phyloP scores from a whole-genome alignment of 2,113 vertebrate species.

The Enhydra lutris region DNA sequence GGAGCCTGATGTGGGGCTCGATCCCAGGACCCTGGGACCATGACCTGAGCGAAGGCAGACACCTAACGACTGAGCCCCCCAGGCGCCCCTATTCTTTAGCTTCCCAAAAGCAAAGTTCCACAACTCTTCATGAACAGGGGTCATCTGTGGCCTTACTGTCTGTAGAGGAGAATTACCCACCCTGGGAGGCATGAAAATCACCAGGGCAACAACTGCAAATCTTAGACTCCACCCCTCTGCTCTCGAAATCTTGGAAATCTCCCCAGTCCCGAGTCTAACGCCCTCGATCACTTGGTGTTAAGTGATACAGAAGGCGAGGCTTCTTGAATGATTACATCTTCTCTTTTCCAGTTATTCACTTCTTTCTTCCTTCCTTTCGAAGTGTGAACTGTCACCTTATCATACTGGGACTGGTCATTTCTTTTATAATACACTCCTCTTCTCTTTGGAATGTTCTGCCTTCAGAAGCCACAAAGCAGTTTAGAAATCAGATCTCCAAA shows the following conservation, averaged over 20 bases:
- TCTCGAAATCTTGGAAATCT: not conserved
- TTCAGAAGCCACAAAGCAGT: slow-evolving; percentile 14
- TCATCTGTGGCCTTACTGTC: not conserved
- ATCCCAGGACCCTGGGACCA: too few relatives aligned
- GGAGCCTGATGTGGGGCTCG: too few relatives aligned
- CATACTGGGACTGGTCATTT: not conserved
- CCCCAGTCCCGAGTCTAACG: not conserved
- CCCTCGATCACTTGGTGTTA: not conserved
- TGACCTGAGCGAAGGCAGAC: too few relatives aligned
- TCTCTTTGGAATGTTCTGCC: slow-evolving; percentile 22
- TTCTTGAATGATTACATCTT: not conserved
- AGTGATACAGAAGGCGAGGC: not conserved
- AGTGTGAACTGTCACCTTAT: not conserved
- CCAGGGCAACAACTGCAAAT: not conserved
- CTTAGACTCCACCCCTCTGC: not conserved
- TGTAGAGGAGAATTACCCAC: not conserved
- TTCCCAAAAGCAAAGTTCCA: not conserved
- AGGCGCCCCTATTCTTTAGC: too few relatives aligned
- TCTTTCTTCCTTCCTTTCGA: not conserved
- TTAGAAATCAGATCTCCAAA: slow-evolving; percentile 35
- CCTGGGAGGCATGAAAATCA: not conserved
- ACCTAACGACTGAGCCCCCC: too few relatives aligned
- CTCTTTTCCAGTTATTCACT: not conserved
- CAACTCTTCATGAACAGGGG: not conserved
- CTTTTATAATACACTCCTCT: slow-evolving; percentile 3